A percentile compares a stretch with the other conserved stretches of the same genome.
Evolutionary conservation across 2,888 invertebrate genomes (phyloP).

Genomic region (Trachelus stipa): DNA sequence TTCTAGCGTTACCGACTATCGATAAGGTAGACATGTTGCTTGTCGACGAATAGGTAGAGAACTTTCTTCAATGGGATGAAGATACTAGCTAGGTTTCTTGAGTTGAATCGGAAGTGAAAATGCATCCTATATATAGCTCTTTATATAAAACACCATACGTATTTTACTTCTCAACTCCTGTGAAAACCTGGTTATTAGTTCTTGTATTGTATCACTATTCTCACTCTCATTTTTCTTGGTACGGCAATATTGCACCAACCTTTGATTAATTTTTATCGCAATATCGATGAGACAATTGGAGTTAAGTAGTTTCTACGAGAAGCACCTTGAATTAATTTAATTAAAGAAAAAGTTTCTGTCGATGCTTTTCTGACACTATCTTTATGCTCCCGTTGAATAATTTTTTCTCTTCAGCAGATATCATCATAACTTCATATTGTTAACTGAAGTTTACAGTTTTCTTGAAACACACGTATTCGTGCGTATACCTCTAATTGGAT

Average conservation of each 20-base stretch:
- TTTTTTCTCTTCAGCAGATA: not conserved
- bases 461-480: not conserved
- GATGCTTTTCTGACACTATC: not conserved
- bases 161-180: not conserved
- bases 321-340: not conserved
- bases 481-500: not conserved
- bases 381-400: not conserved
- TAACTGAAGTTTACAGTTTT: not conserved
- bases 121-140: not conserved
- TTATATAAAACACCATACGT: not conserved
- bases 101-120: not conserved
- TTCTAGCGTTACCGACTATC: not conserved
- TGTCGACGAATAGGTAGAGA: not conserved
- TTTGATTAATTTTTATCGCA: not conserved
- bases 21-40: not conserved
- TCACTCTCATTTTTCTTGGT: not conserved
- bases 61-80: not conserved
- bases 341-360: not conserved
- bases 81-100: not conserved
- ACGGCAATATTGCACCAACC: not conserved
- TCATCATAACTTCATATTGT: not conserved
- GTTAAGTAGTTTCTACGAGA: not conserved
- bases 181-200: not conserved
- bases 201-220: not conserved
- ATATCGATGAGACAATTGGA: not conserved